Evolutionary conservation across 1,140 invertebrate species (phyloP), one percentile per base, ranked within the genome.

Genomic region (Pseudachorutes palmiensis): DNA sequence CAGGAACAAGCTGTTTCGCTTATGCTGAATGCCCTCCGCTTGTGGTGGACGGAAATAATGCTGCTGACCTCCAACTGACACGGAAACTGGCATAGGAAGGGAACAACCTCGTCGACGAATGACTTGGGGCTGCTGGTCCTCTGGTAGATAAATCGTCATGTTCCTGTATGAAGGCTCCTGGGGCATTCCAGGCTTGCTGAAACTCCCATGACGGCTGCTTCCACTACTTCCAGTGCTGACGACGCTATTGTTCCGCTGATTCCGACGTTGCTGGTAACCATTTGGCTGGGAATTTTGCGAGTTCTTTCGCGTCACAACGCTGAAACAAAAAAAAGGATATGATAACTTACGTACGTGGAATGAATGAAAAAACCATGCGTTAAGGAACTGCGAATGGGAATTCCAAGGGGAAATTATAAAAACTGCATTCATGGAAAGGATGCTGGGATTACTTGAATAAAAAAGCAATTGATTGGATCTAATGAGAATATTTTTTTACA

Each of bases 51-150:
- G 36, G 22, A 2, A 29, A 22, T 12, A 22, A 14, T 28, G 45
- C 19, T 28, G 22, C 32, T 28, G 57, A 32, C 60, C 2, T 45
- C 65, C 31, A 51, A 55, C 24, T 24, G 33, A 28, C 48, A 28
- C 30, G 31, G 36, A 29, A 55, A 51, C 28, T 22, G 68, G 14
- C 9, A 70, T 69, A 30, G 72, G 72, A 36, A 73, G 61, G n/a
- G 72, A 73, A 28, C 65, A 67, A 33, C 72, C 72, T 33, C 72
- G 69, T 19, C 65, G 61, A 30, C 72, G 67, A 29, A 59, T 5
- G 28, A 64, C 64, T 32, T 14, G 14, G 22, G 30, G 26, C 5
- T 5, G 5, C 16, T 55, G n/a, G n/a, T n/a, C 36, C 14, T 49
- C 41, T 49, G 36, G 26, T 51, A 30, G 9, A 14, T 49, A n/a